Evolutionary conservation across 2,888 invertebrate genomes (phyloP), one percentile per base, ranked within the genome.

Genomic region (Isotomurus palustris): DNA sequence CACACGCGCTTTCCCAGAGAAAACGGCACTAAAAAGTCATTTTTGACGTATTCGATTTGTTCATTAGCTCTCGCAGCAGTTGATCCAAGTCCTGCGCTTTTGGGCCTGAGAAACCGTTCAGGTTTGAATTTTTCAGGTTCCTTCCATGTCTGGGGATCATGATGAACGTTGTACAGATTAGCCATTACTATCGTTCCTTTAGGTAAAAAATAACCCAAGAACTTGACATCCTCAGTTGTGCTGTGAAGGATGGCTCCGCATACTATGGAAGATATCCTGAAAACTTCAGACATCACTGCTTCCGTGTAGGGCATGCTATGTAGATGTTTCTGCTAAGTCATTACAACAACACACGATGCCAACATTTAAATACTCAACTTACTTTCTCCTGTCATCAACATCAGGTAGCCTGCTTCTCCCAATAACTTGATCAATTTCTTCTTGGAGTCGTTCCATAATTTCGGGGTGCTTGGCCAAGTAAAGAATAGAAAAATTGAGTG

Each of bases 41-140:
- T 47, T 41, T 54, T 58, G 3, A 32, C 35, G 35, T 35, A 49
- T 12, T 27, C 27, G 8, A 10, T 6, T 12, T 17, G 3, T 14
- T n/a, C 3, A 6, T 43, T 43, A 3, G 8, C 4, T 21, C 21
- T 21, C 5, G 43, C 5, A 43, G 12, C 24, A 19, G 14, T 21
- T n/a, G 45, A 35, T 29, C 38, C 12, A 3, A 6, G n/a, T 25
- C 36, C 51, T 22, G 40, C 76, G 25, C 78, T 76, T 6, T n/a
- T 17, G 40, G 40, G 6, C n/a, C n/a, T n/a, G 12, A 86, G 71
- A 71, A 84, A 85, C 62, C 86, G 76, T 71, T 84, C 83, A 0
- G 86, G 86, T 2, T 80, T 76, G 71, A 85, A 86, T 2, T 70
- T 73, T 25, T 82, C 75, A 0, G 86, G 85, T 67, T 85, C 81